Conservation (phyloP, 2,888 invertebrate genomes). For the Lycophotia porphyrea region DNA sequence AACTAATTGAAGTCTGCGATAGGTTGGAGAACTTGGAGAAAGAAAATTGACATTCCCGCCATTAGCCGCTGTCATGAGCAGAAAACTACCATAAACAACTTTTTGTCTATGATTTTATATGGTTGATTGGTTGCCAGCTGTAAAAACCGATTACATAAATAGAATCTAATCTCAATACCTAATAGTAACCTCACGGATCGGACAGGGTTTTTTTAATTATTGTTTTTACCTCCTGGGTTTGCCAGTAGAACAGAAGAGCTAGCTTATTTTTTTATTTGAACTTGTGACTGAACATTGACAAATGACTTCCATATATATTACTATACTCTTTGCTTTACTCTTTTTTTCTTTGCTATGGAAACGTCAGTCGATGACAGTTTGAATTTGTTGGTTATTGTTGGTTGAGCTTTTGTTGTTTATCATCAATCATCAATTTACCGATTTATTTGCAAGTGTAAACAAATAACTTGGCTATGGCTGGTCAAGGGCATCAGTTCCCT, state of each 20-base stretch:
- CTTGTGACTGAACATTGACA: background rate
- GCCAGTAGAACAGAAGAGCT: too few species aligned
- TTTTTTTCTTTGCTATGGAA: too few species aligned
- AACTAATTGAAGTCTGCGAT: background rate
- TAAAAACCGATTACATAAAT: background rate
- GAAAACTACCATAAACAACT: background rate
- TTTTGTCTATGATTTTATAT: background rate
- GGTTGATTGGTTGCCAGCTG: background rate
- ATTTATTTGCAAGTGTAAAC: background rate
- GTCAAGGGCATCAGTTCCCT: slow-evolving; percentile 93
- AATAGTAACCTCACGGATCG: too few species aligned
- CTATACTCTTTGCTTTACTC: too few species aligned
- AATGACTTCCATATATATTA: too few species aligned
- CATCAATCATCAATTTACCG: background rate
- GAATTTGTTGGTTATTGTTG: slow-evolving; percentile 19
- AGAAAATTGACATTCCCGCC: background rate
- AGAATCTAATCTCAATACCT: too few species aligned
- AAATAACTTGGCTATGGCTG: slow-evolving; percentile 89
- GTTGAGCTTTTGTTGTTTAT: background rate
- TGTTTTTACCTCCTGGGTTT: too few species aligned
- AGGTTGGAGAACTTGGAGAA: too few species aligned
- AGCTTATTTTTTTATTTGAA: too few species aligned
- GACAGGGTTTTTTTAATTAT: too few species aligned
- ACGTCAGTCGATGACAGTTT: slow-evolving; percentile 3
- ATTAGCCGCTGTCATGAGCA: background rate